These are phyloP conservation scores for Paramormyrops kingsleyae DNA, from an alignment of 2,113 vertebrate genomes.

Conservation along the genomic window DNA sequence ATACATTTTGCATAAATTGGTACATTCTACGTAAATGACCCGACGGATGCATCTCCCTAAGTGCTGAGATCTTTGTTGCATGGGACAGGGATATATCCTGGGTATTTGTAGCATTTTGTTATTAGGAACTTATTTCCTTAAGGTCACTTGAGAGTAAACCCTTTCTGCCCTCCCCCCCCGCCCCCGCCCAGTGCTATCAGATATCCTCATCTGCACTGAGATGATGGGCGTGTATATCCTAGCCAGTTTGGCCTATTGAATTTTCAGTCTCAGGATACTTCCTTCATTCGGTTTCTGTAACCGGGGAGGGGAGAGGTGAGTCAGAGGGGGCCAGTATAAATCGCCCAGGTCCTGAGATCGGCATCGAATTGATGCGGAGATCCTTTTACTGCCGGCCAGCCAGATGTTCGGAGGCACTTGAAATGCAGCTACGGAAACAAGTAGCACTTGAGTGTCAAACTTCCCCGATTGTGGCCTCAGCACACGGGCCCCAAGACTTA, in stretches of 20 bases:
- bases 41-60: background rate
- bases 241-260: background rate
- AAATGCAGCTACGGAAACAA: background rate
- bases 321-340: background rate
- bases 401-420: background rate
- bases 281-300: background rate
- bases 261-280: background rate
- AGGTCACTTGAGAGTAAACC: background rate
- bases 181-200: background rate
- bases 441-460: background rate
- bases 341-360: background rate
- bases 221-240: background rate
- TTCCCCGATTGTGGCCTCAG: background rate
- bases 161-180: background rate
- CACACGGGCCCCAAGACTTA: background rate
- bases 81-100: background rate
- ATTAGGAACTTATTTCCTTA: background rate
- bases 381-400: background rate
- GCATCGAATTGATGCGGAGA: background rate
- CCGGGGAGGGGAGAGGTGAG: background rate
- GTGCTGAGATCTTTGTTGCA: background rate
- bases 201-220: background rate
- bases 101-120: background rate
- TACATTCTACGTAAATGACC: background rate
- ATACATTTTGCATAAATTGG: background rate